Evolutionary conservation across 2,888 invertebrate species (phyloP).

Genomic region (Orchesella flavescens): DNA sequence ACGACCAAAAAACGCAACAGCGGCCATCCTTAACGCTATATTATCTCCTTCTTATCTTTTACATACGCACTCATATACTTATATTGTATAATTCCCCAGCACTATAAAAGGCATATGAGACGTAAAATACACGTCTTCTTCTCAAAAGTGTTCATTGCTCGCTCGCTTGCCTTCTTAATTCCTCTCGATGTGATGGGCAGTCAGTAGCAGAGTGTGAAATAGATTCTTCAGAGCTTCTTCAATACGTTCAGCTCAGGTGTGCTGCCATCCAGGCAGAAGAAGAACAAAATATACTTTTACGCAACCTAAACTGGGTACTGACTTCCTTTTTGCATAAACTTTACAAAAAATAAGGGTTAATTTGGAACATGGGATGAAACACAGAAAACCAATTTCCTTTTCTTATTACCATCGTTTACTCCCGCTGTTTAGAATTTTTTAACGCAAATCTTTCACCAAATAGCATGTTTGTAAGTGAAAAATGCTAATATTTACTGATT

Average conservation of each 20-base stretch:
- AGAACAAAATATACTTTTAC: background rate
- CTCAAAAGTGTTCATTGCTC: conserved; percentile 1
- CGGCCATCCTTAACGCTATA: conserved; percentile 40
- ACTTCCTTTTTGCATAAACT: conserved; percentile 25
- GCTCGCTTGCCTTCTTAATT: conserved; percentile 15
- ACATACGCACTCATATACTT: too few relatives aligned
- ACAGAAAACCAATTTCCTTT: conserved; percentile 16
- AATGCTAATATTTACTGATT: conserved; percentile 58
- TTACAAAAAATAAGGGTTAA: background rate
- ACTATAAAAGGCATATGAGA: background rate
- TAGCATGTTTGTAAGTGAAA: conserved; percentile 1
- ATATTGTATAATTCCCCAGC: background rate
- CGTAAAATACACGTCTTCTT: background rate
- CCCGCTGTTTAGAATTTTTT: conserved; percentile 42
- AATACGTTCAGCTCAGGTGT: conserved; percentile 39
- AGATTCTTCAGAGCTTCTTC: conserved; percentile 50
- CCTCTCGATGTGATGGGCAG: background rate
- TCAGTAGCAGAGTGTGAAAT: conserved; percentile 48
- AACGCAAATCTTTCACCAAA: conserved; percentile 55
- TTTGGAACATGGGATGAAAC: background rate
- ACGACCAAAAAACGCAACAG: conserved; percentile 3
- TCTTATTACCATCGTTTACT: conserved; percentile 9
- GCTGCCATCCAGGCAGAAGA: background rate
- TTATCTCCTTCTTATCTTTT: conserved; percentile 16
- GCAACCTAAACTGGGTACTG: background rate